Percentiles rank a stretch among this genome's conserved stretches.
Conservation (phyloP, 2,797 vertebrate genomes). For the Sternotherus odoratus region DNA sequence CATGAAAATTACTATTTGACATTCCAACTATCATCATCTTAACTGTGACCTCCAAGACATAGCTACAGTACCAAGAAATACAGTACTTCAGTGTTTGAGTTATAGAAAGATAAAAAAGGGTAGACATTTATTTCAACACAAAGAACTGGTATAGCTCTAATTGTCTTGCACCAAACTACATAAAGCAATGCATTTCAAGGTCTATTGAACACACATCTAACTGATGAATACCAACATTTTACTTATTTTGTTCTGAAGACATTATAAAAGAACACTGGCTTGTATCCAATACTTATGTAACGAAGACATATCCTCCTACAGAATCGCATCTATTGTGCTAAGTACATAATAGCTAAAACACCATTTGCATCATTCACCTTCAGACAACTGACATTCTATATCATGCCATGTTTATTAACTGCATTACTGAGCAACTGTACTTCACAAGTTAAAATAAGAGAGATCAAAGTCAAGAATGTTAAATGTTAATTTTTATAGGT, state of each 20-base stretch:
- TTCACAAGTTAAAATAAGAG: neutral
- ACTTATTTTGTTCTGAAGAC: neutral
- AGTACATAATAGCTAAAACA: neutral
- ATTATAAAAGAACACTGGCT: neutral
- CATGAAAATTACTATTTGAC: neutral
- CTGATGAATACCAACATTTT: neutral
- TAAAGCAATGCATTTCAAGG: neutral
- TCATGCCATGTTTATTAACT: neutral
- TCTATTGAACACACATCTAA: neutral
- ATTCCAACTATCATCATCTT: neutral
- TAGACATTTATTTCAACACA: neutral
- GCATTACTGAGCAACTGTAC: neutral
- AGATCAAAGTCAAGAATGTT: neutral
- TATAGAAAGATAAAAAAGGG: neutral
- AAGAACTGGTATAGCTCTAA: neutral
- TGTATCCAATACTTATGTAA: neutral
- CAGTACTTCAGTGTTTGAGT: neutral
- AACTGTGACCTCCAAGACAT: neutral
- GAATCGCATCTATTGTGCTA: neutral
- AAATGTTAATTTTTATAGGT: neutral
- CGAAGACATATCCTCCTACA: neutral
- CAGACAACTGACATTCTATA: neutral
- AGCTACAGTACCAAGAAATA: neutral
- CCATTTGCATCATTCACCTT: neutral
- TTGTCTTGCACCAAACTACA: neutral